phyloP scores from a whole-genome alignment of 2,113 vertebrate genomes.

The Eleginops maclovinus region DNA sequence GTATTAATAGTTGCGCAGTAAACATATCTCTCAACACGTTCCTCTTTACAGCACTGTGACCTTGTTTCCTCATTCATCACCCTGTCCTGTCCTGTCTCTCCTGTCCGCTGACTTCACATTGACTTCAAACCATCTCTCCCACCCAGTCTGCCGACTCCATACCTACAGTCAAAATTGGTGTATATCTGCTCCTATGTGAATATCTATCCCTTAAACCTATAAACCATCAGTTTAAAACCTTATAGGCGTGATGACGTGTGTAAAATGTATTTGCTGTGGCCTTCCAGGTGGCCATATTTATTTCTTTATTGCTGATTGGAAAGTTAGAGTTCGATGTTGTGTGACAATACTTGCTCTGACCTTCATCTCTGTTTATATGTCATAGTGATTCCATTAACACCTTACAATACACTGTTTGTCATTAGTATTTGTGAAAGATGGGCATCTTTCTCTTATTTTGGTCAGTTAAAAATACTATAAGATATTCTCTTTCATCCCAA shows the following conservation, averaged over 20 bases:
- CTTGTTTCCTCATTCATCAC: conserved; percentile 65
- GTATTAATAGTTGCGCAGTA: conserved; percentile 71
- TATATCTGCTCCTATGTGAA: neutral
- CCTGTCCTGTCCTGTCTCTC: conserved; percentile 27
- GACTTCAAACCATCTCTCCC: conserved; percentile 11
- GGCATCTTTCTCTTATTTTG: too few relatives aligned
- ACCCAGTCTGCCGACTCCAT: neutral
- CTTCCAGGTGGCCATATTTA: too few relatives aligned
- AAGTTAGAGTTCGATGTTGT: too few relatives aligned
- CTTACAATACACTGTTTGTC: neutral
- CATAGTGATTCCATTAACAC: neutral
- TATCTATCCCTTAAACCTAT: neutral
- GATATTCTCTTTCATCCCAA: neutral
- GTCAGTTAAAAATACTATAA: too few relatives aligned
- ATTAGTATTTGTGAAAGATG: neutral
- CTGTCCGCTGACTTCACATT: conserved; percentile 4
- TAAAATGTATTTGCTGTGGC: neutral
- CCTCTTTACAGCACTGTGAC: conserved; percentile 58
- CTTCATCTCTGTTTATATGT: neutral
- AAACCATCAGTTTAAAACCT: neutral
- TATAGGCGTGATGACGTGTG: neutral
- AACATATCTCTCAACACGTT: conserved; percentile 63
- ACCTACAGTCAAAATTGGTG: neutral
- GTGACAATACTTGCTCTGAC: too few relatives aligned
- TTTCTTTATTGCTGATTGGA: too few relatives aligned